Base-by-base conservation (phyloP, 2,888 invertebrate genomes). In the Dastarcus helophoroides region DNA sequence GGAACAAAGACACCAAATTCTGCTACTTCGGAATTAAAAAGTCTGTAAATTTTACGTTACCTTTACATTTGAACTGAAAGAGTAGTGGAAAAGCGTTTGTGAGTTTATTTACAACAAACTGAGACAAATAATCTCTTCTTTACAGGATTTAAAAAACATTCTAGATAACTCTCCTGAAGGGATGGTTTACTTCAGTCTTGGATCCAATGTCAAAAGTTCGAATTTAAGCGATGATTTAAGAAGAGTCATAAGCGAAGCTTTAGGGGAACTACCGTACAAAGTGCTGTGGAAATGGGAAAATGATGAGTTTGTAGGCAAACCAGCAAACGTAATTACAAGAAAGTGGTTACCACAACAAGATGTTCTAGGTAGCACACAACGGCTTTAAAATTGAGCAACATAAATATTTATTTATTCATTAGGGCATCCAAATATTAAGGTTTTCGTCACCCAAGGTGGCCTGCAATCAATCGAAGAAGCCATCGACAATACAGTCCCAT, bases 391-490 rank as follows among this genome's bases (percentile, higher is more conserved):
- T n/a, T n/a, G n/a, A n/a, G n/a, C n/a, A n/a, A n/a, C n/a, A n/a
- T n/a, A n/a, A n/a, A n/a, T n/a, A n/a, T n/a, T n/a, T n/a, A n/a
- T n/a, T n/a, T n/a, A n/a, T n/a, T n/a, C n/a, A n/a, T n/a, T n/a
- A 50, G 49, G 37, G 9, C 63, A 64, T 40, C 50, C 51, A 31
- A 63, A 65, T 31, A 39, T 64, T 0, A 64, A 62, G 32, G 27
- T 62, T 1, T 64, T 65, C 32, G 59, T 65, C 19, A 63, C 59
- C 1, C 65, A 65, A 51, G 62, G 60, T 28, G 65, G 65, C 3
- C 38, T 62, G 2, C 63, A 64, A 24, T 64, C 64, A 0, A 53
- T 58, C 3, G 60, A 62, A 13, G 65, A 65, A 36, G 55, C 63
- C 2, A 54, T 64, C 4, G 43, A 42, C 10, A 55, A 55, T 3